phyloP scores from a whole-genome alignment of 2,888 invertebrate species.

The Listrodromus nycthemerus region DNA sequence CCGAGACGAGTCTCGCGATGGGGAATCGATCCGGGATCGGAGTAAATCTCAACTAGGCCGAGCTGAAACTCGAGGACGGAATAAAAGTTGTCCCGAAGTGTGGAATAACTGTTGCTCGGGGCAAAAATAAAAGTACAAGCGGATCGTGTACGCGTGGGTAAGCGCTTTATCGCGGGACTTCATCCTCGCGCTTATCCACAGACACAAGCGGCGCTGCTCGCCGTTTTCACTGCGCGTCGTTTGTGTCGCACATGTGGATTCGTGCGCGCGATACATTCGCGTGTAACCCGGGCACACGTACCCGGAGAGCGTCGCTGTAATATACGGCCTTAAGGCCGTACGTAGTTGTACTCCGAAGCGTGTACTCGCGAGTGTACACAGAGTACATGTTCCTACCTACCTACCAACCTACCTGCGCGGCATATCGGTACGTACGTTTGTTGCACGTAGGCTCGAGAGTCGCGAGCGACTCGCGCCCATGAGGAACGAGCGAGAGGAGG shows the following conservation, averaged over 20 bases:
- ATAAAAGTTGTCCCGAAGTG: neutral
- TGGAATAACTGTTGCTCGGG: constrained; percentile 1
- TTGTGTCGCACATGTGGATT: neutral
- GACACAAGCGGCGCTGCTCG: constrained; percentile 56
- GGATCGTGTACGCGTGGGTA: constrained; percentile 77
- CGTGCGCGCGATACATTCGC: constrained; percentile 16
- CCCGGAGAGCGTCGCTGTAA: constrained; percentile 45
- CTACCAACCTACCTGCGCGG: constrained; percentile 39
- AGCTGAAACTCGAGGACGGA: neutral
- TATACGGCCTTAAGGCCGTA: constrained; percentile 53
- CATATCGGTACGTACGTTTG: constrained; percentile 42
- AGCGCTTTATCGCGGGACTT: constrained; percentile 79
- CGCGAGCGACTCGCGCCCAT: constrained; percentile 39
- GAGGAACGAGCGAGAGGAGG: constrained; percentile 8
- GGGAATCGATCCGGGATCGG: neutral
- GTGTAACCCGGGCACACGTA: constrained; percentile 61
- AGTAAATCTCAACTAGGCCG: neutral
- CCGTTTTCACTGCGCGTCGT: constrained; percentile 42
- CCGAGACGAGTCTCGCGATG: constrained; percentile 5
- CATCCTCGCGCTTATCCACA: constrained; percentile 71
- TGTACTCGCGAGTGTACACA: constrained; percentile 47
- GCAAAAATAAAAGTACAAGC: neutral
- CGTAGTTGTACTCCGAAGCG: constrained; percentile 26
- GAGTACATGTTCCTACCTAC: constrained; percentile 42
- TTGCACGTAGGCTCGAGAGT: constrained; percentile 25